Conservation (phyloP, 2,797 vertebrate species). For the Alcedo quadribrachys region DNA sequence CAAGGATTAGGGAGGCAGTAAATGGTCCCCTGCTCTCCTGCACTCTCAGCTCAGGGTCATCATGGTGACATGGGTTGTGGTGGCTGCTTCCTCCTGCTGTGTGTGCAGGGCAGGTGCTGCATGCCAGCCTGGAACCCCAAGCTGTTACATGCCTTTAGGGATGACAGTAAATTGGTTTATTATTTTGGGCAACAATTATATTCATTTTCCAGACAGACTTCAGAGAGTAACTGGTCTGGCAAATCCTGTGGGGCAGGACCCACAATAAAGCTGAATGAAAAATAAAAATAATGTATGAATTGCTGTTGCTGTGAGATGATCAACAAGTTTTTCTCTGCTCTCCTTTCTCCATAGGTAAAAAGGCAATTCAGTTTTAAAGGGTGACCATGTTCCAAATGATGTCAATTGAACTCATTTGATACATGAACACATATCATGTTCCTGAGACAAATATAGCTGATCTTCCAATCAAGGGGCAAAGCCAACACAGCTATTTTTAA, state of each 20-base stretch:
- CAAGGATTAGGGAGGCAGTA: not conserved
- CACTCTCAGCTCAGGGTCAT: not conserved
- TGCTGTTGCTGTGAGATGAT: not conserved
- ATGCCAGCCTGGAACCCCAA: not conserved
- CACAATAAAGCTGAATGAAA: not conserved
- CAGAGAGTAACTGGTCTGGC: not conserved
- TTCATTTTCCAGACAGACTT: not conserved
- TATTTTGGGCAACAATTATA: not conserved
- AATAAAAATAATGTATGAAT: not conserved
- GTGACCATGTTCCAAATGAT: rapidly evolving
- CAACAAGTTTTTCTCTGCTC: not conserved
- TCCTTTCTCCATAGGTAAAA: not conserved
- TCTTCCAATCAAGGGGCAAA: not conserved
- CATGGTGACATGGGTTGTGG: not conserved
- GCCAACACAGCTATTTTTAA: not conserved
- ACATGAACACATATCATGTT: not conserved
- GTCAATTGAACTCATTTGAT: not conserved
- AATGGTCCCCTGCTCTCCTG: not conserved
- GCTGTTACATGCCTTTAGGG: not conserved
- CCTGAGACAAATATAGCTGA: not conserved
- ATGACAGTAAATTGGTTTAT: not conserved
- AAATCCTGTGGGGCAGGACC: not conserved
- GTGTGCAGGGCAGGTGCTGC: not conserved
- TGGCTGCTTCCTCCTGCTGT: not conserved
- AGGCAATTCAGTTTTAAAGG: not conserved